These are phyloP conservation scores for Lepidochrysops patricia DNA, from an alignment of 2,888 invertebrate genomes.

Conservation along the genomic window DNA sequence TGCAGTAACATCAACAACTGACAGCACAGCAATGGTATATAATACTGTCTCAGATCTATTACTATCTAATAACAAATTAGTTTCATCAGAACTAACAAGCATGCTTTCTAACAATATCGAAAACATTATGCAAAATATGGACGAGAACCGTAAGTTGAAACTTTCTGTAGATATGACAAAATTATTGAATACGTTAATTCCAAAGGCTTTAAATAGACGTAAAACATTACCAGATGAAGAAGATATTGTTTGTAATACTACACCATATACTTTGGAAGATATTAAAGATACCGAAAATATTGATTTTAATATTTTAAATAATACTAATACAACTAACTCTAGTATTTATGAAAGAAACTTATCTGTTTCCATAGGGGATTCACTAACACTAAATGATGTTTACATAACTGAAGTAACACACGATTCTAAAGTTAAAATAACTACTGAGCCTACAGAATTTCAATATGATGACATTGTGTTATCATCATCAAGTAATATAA, in stretches of 20 bases:
- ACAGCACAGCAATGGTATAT: constrained; percentile 65
- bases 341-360: constrained; percentile 39
- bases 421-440: constrained; percentile 38
- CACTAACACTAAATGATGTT: constrained; percentile 49
- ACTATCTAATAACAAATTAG: constrained; percentile 61
- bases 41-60: constrained; percentile 68
- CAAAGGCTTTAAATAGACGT: constrained; percentile 59
- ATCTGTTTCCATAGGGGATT: constrained; percentile 31
- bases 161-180: constrained; percentile 69
- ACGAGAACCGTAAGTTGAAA: constrained; percentile 58
- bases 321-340: constrained; percentile 27
- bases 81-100: constrained; percentile 71
- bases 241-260: constrained; percentile 52
- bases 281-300: constrained; percentile 63
- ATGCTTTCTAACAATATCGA: constrained; percentile 67
- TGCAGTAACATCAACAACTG: constrained; percentile 53
- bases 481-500: neutral
- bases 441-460: constrained; percentile 25
- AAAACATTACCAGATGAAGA: constrained; percentile 45
- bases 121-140: constrained; percentile 61
- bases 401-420: constrained; percentile 19
- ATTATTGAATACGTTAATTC: constrained; percentile 65
- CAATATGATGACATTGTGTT: constrained; percentile 10
- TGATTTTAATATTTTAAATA: constrained; percentile 31
- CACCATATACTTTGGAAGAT: constrained; percentile 68